A percentile compares a stretch with the other conserved stretches of the same genome.
Conservation (phyloP, 2,797 vertebrate species). For the Decapterus maruadsi region DNA sequence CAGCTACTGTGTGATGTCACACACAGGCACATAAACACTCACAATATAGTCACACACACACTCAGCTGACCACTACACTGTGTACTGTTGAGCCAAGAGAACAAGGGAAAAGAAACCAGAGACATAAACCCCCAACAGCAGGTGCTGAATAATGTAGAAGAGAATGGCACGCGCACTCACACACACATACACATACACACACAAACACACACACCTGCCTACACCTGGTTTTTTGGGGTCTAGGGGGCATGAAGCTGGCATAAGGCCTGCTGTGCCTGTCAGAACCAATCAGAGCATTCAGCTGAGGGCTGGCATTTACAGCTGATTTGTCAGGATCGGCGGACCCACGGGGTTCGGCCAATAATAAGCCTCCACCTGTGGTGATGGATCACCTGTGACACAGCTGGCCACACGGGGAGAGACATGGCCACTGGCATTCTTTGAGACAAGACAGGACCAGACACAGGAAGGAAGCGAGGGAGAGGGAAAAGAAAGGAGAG, state of each 20-base stretch:
- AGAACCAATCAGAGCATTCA: constrained; percentile 77
- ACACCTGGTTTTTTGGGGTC: constrained; percentile 73
- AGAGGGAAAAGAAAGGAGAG: constrained; percentile 9
- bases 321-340: constrained; percentile 81
- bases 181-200: constrained; percentile 45
- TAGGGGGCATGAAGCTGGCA: constrained; percentile 79
- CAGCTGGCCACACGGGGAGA: constrained; percentile 74
- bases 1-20: constrained; percentile 24
- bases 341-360: constrained; percentile 76
- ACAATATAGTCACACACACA: constrained; percentile 5
- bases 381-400: constrained; percentile 87
- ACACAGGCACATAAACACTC: constrained; percentile 36
- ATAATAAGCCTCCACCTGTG: constrained; percentile 84
- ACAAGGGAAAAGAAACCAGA: constrained; percentile 54
- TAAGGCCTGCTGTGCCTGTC: constrained; percentile 82
- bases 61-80: constrained; percentile 56
- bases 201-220: constrained; percentile 58
- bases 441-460: constrained; percentile 72
- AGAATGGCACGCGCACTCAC: constrained; percentile 24
- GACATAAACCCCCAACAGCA: constrained; percentile 70
- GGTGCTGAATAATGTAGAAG: constrained; percentile 74
- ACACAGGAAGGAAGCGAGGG: constrained; percentile 52
- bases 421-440: constrained; percentile 73
- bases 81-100: constrained; percentile 42
- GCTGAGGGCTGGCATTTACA: constrained; percentile 83